phyloP scores from a whole-genome alignment of 2,113 vertebrate genomes.

The Macrotus californicus region DNA sequence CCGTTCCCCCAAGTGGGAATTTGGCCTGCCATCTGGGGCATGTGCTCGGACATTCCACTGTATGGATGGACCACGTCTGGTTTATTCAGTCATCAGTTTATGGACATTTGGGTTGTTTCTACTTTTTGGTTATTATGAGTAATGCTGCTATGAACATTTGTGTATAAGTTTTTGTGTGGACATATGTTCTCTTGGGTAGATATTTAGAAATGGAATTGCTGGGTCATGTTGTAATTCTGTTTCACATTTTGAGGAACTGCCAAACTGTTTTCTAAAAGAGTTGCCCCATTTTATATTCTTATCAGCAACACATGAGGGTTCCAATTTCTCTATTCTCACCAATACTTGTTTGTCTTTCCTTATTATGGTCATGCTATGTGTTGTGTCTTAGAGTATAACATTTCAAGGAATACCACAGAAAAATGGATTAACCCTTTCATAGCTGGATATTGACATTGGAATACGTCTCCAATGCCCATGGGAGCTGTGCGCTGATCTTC shows the following conservation, averaged over 20 bases:
- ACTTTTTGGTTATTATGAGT: no score
- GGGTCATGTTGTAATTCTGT: neutral
- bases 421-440: neutral
- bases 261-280: neutral
- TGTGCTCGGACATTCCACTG: no score
- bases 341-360: neutral
- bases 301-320: neutral
- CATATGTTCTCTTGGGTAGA: neutral
- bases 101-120: no score
- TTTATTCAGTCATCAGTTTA: no score
- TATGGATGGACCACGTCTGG: no score
- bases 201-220: neutral
- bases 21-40: no score
- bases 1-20: no score
- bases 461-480: neutral
- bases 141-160: no score
- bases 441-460: neutral
- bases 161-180: no score
- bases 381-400: neutral
- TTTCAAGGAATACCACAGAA: neutral
- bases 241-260: neutral
- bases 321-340: neutral
- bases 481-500: neutral
- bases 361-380: neutral
- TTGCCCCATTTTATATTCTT: neutral